Conservation (phyloP, 1,140 invertebrate genomes). For the Heliconius eleuchia region DNA sequence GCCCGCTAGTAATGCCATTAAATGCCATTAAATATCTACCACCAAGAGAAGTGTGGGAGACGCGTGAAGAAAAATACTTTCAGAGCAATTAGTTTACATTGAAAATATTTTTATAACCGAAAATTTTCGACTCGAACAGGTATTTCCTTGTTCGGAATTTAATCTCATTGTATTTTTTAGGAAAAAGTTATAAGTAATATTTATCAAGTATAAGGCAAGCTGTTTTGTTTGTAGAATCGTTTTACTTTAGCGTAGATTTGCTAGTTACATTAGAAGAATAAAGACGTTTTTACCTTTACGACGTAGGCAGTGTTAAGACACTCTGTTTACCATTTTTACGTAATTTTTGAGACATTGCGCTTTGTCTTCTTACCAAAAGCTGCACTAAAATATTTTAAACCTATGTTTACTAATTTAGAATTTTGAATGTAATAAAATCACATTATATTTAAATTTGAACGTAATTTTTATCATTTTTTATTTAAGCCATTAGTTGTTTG, state of each 20-base stretch:
- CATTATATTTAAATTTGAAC: too few relatives aligned
- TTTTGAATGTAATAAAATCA: too few relatives aligned
- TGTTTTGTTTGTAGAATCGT: not conserved
- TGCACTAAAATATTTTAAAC: too few relatives aligned
- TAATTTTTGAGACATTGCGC: too few relatives aligned
- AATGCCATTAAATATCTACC: not conserved
- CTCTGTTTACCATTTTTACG: too few relatives aligned
- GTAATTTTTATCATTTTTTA: not conserved
- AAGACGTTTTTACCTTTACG: too few relatives aligned
- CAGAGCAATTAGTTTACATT: not conserved
- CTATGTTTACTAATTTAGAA: too few relatives aligned
- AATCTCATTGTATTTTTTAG: not conserved
- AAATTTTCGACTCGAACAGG: not conserved
- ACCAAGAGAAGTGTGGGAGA: not conserved
- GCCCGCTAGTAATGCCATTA: too few relatives aligned
- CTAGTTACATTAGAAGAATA: too few relatives aligned
- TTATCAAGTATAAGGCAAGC: not conserved
- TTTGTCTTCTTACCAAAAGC: too few relatives aligned
- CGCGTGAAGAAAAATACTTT: not conserved
- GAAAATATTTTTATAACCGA: not conserved
- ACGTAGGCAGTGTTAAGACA: too few relatives aligned
- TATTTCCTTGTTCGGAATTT: not conserved
- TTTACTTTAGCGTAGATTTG: too few relatives aligned
- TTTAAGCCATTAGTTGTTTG: not conserved
- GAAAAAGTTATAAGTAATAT: not conserved